Percentiles rank a stretch among this genome's conserved stretches.
Conservation (phyloP, 2,888 invertebrate genomes). For the Trimorus sp. region DNA sequence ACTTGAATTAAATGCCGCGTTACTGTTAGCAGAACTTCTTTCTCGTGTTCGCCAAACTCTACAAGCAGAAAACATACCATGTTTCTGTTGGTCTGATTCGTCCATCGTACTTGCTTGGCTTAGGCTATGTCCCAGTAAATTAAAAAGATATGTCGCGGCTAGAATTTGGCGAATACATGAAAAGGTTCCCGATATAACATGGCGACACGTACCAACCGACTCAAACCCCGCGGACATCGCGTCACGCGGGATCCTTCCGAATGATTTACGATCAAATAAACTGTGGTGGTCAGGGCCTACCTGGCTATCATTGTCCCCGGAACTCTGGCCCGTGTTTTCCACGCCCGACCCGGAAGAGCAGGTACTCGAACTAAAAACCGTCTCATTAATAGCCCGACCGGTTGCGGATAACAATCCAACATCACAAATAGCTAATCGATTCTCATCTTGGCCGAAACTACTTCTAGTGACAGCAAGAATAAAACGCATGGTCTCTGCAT, state of each 20-base stretch:
- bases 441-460: slow-evolving; percentile 8
- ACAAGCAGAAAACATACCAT: not conserved
- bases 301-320: not conserved
- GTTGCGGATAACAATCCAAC: not conserved
- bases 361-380: too few relatives aligned
- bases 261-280: not conserved
- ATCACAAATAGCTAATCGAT: not conserved
- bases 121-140: slow-evolving; percentile 56
- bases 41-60: not conserved
- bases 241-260: slow-evolving; percentile 47
- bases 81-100: slow-evolving; percentile 66
- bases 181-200: slow-evolving; percentile 64
- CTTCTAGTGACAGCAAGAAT: not conserved
- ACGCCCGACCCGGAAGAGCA: not conserved
- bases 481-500: not conserved
- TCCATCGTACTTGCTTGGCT: slow-evolving; percentile 69
- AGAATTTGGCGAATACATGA: slow-evolving; percentile 72
- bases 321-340: not conserved
- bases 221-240: slow-evolving; percentile 74
- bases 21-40: slow-evolving; percentile 10
- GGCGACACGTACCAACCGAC: slow-evolving; percentile 70
- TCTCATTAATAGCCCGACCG: too few relatives aligned
- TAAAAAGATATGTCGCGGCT: slow-evolving; percentile 70
- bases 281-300: slow-evolving; percentile 5
- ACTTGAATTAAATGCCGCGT: slow-evolving; percentile 15